Conservation (phyloP, 2,888 invertebrate species). For the Tetragnatha montana region DNA sequence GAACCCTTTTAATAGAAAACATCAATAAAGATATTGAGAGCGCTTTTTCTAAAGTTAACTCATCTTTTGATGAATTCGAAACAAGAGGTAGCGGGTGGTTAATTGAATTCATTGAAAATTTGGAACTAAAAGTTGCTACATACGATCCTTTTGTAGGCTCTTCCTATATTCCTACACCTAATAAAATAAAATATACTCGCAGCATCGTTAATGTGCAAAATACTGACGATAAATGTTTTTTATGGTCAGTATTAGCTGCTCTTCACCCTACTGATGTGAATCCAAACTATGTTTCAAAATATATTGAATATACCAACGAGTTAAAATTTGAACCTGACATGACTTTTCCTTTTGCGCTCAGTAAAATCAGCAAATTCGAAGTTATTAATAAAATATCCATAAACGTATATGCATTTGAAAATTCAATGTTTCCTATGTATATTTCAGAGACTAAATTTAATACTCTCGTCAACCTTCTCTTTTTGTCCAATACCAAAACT, state of each 20-base stretch:
- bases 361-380: conserved; percentile 7
- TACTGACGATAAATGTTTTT: background rate
- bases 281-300: background rate
- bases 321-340: background rate
- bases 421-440: conserved; percentile 19
- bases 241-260: conserved; percentile 1
- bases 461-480: background rate
- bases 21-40: too few relatives aligned
- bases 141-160: conserved; percentile 1
- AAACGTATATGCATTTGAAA: conserved; percentile 11
- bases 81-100: background rate
- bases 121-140: background rate
- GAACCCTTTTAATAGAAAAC: too few relatives aligned
- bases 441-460: background rate
- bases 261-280: background rate
- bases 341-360: conserved; percentile 9
- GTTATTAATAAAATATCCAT: conserved; percentile 25
- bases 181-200: background rate
- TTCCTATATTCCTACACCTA: background rate
- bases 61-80: background rate
- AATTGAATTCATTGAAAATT: background rate
- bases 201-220: background rate
- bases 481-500: background rate
- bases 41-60: too few relatives aligned
- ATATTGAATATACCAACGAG: background rate